phyloP scores from a whole-genome alignment of 2,888 invertebrate genomes.

The Saturnia japonica region DNA sequence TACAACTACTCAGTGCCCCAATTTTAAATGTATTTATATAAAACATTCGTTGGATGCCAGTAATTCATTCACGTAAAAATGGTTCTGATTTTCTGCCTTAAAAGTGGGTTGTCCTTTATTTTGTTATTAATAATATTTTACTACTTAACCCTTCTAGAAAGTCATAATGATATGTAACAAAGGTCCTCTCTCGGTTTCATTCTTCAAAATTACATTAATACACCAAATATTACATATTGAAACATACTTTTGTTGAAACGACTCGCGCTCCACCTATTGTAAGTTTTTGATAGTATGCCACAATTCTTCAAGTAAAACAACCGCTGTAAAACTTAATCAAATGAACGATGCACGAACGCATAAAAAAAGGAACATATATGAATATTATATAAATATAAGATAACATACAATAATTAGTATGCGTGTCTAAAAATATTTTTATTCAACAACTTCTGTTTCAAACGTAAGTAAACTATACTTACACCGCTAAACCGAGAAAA shows the following conservation, averaged over 20 bases:
- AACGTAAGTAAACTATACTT: neutral
- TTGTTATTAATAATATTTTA: neutral
- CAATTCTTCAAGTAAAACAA: no score
- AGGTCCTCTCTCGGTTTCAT: neutral
- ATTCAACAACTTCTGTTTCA: neutral
- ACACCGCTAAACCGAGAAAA: neutral
- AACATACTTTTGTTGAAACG: no score
- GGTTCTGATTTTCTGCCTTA: neutral
- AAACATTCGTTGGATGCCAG: neutral
- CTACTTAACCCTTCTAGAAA: neutral
- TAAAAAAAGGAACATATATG: no score
- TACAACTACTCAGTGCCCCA: neutral
- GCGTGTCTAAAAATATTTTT: no score
- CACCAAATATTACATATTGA: no score
- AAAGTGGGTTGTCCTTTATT: neutral
- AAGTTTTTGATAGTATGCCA: no score
- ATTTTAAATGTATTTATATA: neutral
- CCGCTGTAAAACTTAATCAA: no score
- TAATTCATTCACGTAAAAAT: neutral
- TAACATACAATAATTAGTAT: no score
- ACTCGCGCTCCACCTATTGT: no score
- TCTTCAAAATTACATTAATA: neutral
- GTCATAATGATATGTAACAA: neutral
- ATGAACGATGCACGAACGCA: neutral
- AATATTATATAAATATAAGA: no score